phyloP scores from a whole-genome alignment of 2,113 vertebrate species.

The Lanius ludovicianus region DNA sequence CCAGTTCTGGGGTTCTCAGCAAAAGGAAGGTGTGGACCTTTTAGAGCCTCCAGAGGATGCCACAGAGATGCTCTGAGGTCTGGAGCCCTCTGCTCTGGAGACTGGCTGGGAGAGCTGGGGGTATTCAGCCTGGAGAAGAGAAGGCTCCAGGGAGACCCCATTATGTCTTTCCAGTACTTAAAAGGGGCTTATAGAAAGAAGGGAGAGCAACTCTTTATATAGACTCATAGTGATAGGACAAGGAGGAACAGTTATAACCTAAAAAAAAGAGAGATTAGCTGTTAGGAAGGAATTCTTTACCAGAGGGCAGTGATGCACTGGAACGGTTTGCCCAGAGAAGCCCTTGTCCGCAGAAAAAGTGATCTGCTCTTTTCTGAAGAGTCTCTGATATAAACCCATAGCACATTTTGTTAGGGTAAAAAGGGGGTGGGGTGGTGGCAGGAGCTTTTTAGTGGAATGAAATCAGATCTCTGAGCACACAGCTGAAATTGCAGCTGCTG shows the following conservation, averaged over 20 bases:
- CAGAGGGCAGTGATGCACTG: neutral
- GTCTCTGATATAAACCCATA: neutral
- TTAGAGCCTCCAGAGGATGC: neutral
- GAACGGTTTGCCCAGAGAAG: neutral
- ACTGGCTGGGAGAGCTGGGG: neutral
- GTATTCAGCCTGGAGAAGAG: neutral
- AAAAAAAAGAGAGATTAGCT: neutral
- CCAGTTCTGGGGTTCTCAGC: neutral
- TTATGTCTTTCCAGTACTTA: neutral
- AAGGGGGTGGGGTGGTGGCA: neutral
- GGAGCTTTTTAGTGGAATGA: neutral
- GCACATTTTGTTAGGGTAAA: neutral
- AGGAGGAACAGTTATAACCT: neutral
- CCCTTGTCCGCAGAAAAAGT: neutral
- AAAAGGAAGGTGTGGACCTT: neutral
- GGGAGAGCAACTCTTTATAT: neutral
- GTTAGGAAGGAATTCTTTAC: neutral
- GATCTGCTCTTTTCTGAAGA: neutral
- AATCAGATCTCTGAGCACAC: neutral
- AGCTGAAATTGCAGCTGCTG: neutral
- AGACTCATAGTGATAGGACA: neutral
- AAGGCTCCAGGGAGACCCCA: neutral
- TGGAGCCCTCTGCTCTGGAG: neutral
- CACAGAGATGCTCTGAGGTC: neutral
- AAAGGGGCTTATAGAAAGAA: neutral